A percentile compares a stretch with the other conserved stretches of the same genome.
Conservation (phyloP, 2,888 invertebrate genomes). For the Alcis repandata region DNA sequence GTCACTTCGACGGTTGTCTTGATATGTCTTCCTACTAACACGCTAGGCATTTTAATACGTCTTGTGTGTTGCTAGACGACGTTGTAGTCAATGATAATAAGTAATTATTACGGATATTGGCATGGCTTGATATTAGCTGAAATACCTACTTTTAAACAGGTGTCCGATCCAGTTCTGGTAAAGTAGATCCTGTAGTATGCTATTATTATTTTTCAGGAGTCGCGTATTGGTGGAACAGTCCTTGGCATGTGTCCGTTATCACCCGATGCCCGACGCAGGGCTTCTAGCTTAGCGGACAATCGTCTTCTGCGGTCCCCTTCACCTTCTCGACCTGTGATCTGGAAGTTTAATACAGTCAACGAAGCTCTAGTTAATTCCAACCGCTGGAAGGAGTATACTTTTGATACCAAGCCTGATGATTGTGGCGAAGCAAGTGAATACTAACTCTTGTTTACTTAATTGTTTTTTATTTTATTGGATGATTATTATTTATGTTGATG, state of each 20-base stretch:
- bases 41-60: no score
- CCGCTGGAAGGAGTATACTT: slow-evolving; percentile 73
- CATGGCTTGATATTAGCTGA: no score
- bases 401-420: slow-evolving; percentile 44
- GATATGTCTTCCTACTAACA: no score
- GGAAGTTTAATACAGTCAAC: slow-evolving; percentile 81
- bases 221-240: slow-evolving; percentile 54
- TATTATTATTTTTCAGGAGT: slow-evolving; percentile 54
- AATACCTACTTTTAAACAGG: no score
- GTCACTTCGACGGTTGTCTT: no score
- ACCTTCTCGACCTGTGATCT: slow-evolving; percentile 57
- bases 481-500: slow-evolving; percentile 6
- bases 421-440: slow-evolving; percentile 4
- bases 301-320: slow-evolving; percentile 63
- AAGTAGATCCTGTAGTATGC: background rate
- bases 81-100: no score
- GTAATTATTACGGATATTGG: no score
- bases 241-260: slow-evolving; percentile 69
- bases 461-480: slow-evolving; percentile 1
- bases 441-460: background rate
- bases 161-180: no score
- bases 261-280: slow-evolving; percentile 68
- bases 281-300: slow-evolving; percentile 69
- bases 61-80: no score
- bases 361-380: slow-evolving; percentile 73